Evolutionary conservation across 2,113 vertebrate species (phyloP), one percentile per base, ranked within the genome.

Genomic region (Vulpes ferrilata): DNA sequence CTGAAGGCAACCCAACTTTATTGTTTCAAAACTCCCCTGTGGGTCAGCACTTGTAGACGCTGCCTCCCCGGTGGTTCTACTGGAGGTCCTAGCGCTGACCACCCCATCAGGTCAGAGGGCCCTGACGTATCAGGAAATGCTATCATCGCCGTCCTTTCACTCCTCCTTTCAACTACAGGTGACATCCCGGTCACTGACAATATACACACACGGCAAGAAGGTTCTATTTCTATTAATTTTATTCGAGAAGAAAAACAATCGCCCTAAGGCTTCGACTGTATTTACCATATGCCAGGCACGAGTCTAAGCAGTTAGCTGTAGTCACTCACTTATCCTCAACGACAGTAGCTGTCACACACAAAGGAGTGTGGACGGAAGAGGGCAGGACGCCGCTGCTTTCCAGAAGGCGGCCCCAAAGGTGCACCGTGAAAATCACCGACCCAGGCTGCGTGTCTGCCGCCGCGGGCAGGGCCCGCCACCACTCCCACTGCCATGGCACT

Each of bases 401-500:
- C 74, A 27, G 73, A 86, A 94, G 38, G 53, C 86, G 88, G 25
- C 16, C 89, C 85, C 93, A 48, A 27, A 89, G 60, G 35, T 53
- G 5, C n/a, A 3, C 27, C 20, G 27, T 90, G 81, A 78, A 43
- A 93, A 32, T 5, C 74, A 55, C 59, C 2, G 25, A 32, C 74
- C 65, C 7, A n/a, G 80, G 83, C 53, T 5, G 11, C 0, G 15
- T 35, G 15, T 71, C 30, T 57, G 3, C 2, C 3, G 43, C 53
- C 48, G 1, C 69, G n/a, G 19, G 71, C 3, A 4, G 30, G 10
- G 32, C 17, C 78, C n/a, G 64, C 51, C 59, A 3, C 1, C 13
- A 17, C 27, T 71, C 30, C 64, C 12, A 76, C 7, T 9, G 30
- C 15, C 7, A 43, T 6, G 43, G 43, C 43, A 30, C 23, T 27